Conservation (phyloP, 2,888 invertebrate genomes). For the Muscina levida region DNA sequence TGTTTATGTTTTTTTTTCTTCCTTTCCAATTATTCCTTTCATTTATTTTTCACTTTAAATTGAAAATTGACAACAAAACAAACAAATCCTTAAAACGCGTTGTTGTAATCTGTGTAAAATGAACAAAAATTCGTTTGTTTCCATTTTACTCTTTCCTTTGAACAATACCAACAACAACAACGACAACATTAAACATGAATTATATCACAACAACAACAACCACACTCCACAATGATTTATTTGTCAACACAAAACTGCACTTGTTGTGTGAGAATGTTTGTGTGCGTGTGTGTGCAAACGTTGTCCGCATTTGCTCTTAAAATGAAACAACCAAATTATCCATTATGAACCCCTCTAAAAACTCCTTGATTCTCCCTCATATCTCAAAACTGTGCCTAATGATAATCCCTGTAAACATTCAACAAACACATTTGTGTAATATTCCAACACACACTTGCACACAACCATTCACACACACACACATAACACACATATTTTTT, state of each 20-base stretch:
- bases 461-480: constrained; percentile 43
- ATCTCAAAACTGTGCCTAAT: neutral
- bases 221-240: constrained; percentile 25
- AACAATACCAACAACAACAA: constrained; percentile 13
- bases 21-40: constrained; percentile 17
- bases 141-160: neutral
- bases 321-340: constrained; percentile 12
- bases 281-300: constrained; percentile 45
- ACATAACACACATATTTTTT: constrained; percentile 37
- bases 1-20: constrained; percentile 19
- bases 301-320: constrained; percentile 27
- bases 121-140: constrained; percentile 16
- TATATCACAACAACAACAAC: neutral
- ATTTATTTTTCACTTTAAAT: constrained; percentile 40
- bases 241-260: constrained; percentile 28
- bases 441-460: constrained; percentile 40
- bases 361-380: constrained; percentile 1
- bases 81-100: constrained; percentile 40
- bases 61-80: constrained; percentile 41
- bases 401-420: constrained; percentile 19
- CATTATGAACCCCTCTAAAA: neutral
- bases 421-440: constrained; percentile 35
- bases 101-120: constrained; percentile 10
- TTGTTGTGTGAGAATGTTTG: constrained; percentile 43
- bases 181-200: neutral